Evolutionary conservation across 2,888 invertebrate species (phyloP).

Genomic region (Pseudolycoriella hygida): DNA sequence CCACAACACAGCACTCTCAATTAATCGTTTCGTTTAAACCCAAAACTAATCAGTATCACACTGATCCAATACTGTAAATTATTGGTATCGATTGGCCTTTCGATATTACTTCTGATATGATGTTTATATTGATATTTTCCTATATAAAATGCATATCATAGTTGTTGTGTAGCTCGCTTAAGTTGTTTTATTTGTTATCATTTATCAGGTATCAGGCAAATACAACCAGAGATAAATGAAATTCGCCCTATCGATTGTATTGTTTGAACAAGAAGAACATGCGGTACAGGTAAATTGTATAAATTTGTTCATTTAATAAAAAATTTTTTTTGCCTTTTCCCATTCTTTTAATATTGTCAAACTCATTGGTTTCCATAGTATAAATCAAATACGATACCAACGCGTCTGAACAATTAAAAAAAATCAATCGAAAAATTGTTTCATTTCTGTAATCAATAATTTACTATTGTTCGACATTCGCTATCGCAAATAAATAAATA

Average conservation of each 20-base stretch:
- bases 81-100: background rate
- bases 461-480: no score
- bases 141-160: background rate
- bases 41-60: slow-evolving; percentile 2
- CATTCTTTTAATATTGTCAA: no score
- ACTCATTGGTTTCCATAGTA: no score
- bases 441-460: no score
- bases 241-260: background rate
- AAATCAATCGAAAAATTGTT: no score
- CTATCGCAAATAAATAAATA: no score
- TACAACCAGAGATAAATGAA: background rate
- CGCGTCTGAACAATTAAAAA: no score
- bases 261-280: background rate
- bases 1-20: slow-evolving; percentile 2
- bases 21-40: slow-evolving; percentile 3
- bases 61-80: slow-evolving; percentile 4
- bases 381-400: no score
- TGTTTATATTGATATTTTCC: background rate
- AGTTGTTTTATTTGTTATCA: background rate
- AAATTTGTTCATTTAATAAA: no score
- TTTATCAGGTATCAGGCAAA: background rate
- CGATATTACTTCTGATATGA: background rate
- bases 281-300: no score
- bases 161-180: background rate
- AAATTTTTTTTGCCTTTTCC: no score